A percentile compares a stretch with the other conserved stretches of the same genome.
Conservation (phyloP, 2,113 vertebrate species). For the Thunnus thynnus region DNA sequence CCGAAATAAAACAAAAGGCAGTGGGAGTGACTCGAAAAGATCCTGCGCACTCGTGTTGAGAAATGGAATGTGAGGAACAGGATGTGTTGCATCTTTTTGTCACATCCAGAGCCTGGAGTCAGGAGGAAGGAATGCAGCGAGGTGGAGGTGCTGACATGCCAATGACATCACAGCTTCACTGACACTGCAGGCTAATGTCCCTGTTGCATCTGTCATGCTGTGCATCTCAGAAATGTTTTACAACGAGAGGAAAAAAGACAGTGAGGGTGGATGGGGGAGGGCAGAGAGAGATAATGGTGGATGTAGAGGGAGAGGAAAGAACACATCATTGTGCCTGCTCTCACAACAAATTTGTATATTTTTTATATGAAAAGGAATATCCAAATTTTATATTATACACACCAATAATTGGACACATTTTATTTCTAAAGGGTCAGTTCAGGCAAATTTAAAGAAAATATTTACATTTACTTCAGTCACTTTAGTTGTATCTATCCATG, state of each 20-base stretch:
- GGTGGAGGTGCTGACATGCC: constrained; percentile 25
- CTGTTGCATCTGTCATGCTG: constrained; percentile 15
- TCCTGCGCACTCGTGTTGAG: constrained; percentile 31
- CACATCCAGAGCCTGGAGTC: constrained; percentile 17
- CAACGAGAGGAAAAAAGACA: neutral
- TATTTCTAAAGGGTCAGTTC: neutral
- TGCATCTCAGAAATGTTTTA: constrained; percentile 4
- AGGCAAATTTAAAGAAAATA: no score
- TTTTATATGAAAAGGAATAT: neutral
- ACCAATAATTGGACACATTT: neutral
- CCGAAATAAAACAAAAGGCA: constrained; percentile 67
- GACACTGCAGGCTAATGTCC: neutral
- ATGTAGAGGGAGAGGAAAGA: neutral
- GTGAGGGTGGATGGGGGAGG: no score
- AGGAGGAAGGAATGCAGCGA: constrained; percentile 26
- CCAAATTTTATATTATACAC: neutral
- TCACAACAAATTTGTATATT: neutral
- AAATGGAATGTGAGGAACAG: constrained; percentile 55
- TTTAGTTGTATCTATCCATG: no score
- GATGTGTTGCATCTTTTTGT: constrained; percentile 50
- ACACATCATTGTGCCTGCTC: neutral
- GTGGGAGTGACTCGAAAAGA: constrained; percentile 33
- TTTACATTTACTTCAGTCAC: no score
- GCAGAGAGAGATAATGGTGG: neutral
- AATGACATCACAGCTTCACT: constrained; percentile 36